Percentiles rank a stretch among this genome's conserved stretches.
These are phyloP conservation scores for Pithys albifrons DNA, from an alignment of 2,113 vertebrate species.

Conservation along the genomic window DNA sequence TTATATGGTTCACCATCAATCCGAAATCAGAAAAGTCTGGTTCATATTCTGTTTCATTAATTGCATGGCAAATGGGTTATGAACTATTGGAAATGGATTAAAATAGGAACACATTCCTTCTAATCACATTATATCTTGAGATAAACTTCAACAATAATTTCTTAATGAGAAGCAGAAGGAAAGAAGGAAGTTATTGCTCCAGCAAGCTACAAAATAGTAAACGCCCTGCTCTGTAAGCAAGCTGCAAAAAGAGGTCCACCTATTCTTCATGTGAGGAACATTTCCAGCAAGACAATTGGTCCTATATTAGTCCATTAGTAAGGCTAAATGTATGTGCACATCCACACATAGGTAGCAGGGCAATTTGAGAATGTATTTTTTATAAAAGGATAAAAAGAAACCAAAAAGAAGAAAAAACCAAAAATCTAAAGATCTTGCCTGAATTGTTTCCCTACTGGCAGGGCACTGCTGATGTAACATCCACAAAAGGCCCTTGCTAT, in stretches of 20 bases:
- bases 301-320: background rate
- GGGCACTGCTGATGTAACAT: background rate
- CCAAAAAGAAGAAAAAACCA: background rate
- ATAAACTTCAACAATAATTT: background rate
- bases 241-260: background rate
- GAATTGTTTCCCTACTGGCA: background rate
- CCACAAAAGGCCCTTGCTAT: background rate
- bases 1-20: background rate
- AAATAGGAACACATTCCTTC: background rate
- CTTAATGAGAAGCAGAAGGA: background rate
- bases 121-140: background rate
- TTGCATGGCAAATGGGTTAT: background rate
- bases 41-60: background rate
- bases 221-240: background rate
- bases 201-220: background rate
- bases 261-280: background rate
- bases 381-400: background rate
- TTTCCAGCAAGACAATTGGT: background rate
- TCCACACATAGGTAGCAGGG: background rate
- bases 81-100: background rate
- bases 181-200: background rate
- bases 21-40: background rate
- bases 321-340: background rate
- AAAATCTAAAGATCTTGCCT: background rate
- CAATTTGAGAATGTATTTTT: background rate